These are phyloP conservation scores for Danio choprae DNA, from an alignment of 2,797 vertebrate species.

Conservation along the genomic window DNA sequence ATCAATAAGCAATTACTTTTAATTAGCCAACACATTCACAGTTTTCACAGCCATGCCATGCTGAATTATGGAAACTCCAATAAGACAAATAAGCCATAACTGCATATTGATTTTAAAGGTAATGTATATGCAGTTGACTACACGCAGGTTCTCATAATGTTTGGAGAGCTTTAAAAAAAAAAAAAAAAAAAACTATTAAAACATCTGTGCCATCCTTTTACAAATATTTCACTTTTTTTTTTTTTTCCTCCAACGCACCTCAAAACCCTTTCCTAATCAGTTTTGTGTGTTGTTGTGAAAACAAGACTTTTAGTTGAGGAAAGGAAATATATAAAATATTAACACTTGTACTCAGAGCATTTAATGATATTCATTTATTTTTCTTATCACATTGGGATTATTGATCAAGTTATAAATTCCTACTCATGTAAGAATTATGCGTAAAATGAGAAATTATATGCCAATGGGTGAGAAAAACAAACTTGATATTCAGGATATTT, in stretches of 20 bases:
- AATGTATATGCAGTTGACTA: constrained; percentile 10
- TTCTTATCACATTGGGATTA: neutral
- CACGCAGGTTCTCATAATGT: constrained; percentile 1
- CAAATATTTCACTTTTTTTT: neutral
- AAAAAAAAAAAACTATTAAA: neutral
- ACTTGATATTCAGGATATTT: neutral
- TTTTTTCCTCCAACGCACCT: neutral
- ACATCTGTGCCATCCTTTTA: neutral
- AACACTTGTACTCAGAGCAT: neutral
- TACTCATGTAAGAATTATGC: neutral
- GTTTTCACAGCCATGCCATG: constrained; percentile 28
- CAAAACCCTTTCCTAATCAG: neutral
- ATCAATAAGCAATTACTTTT: constrained; percentile 61
- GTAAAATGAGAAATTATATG: neutral
- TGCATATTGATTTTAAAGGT: constrained; percentile 29
- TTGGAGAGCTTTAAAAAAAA: neutral
- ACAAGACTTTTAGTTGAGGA: neutral
- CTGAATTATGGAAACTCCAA: constrained; percentile 42
- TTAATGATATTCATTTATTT: neutral
- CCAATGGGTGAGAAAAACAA: neutral
- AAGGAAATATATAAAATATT: neutral
- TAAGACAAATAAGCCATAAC: constrained; percentile 20
- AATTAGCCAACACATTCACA: constrained; percentile 48
- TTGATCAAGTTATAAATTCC: neutral
- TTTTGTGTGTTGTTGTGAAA: neutral